phyloP scores from a whole-genome alignment of 1,140 invertebrate genomes.

The Calephelis nemesis region DNA sequence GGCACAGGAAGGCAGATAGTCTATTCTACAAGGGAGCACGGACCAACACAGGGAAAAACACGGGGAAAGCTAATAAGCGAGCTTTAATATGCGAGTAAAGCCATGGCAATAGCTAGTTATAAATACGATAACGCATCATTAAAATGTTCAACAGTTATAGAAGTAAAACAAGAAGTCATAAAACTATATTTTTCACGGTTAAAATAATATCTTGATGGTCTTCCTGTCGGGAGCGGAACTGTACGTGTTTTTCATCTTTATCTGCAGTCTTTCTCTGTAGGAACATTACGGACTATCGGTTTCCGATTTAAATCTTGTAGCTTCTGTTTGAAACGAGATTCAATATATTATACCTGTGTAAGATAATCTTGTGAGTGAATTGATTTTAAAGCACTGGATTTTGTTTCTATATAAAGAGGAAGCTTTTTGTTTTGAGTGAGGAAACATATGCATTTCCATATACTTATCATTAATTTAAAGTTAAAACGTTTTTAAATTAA shows the following conservation, averaged over 20 bases:
- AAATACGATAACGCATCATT: too few species aligned
- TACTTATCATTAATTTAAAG: too few species aligned
- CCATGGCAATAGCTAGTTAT: too few species aligned
- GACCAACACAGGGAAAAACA: too few species aligned
- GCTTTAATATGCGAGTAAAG: too few species aligned
- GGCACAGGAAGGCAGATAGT: too few species aligned
- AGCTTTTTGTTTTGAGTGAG: not conserved
- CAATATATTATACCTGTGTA: constrained; percentile 14
- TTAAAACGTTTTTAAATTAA: too few species aligned
- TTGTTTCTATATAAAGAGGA: not conserved
- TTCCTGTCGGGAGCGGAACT: not conserved
- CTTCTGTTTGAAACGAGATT: constrained; percentile 15
- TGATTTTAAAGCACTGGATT: constrained; percentile 3
- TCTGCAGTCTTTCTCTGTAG: constrained; percentile 17
- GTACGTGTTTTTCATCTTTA: constrained; percentile 16
- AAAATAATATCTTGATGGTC: constrained; percentile 5
- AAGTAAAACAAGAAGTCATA: not conserved
- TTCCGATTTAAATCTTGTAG: constrained; percentile 17
- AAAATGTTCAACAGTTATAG: too few species aligned
- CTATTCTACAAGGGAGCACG: too few species aligned
- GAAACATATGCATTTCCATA: too few species aligned
- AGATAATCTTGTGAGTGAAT: constrained; percentile 9
- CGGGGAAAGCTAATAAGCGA: too few species aligned
- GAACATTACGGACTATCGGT: constrained; percentile 16
- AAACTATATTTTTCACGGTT: constrained; percentile 7